Evolutionary conservation across 2,888 invertebrate genomes (phyloP).

Genomic region (Bruchidius siliquastri): DNA sequence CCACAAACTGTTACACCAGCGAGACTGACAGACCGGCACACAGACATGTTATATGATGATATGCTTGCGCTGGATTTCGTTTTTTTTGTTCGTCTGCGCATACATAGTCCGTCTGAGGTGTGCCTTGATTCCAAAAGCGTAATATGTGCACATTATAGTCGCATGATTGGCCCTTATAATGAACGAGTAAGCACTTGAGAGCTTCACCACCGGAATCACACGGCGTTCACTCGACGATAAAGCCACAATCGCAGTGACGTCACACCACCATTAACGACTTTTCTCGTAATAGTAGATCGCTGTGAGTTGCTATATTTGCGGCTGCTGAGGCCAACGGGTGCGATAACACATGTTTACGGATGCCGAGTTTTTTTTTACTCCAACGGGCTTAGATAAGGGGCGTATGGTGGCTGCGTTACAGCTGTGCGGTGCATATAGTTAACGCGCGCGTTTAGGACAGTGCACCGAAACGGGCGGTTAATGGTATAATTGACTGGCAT

Average conservation of each 20-base stretch:
- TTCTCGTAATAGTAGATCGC: background rate
- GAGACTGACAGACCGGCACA: too few species aligned
- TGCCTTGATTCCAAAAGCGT: too few species aligned
- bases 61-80: too few species aligned
- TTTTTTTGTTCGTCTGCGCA: too few species aligned
- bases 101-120: too few species aligned
- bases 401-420: background rate
- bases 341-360: background rate
- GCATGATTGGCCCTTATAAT: background rate
- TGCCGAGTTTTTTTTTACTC: background rate
- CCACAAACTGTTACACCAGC: too few species aligned
- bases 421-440: background rate
- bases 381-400: background rate
- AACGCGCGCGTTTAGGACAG: background rate
- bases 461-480: background rate
- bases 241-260: background rate
- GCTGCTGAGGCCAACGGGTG: background rate
- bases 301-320: background rate
- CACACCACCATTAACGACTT: background rate
- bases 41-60: too few species aligned
- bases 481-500: background rate
- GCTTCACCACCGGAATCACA: background rate
- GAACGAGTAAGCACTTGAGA: background rate
- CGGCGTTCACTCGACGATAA: background rate
- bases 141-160: too few species aligned